A percentile compares a stretch with the other conserved stretches of the same genome.
Conservation (phyloP, 2,797 vertebrate genomes). For the Acanthiza pusilla region DNA sequence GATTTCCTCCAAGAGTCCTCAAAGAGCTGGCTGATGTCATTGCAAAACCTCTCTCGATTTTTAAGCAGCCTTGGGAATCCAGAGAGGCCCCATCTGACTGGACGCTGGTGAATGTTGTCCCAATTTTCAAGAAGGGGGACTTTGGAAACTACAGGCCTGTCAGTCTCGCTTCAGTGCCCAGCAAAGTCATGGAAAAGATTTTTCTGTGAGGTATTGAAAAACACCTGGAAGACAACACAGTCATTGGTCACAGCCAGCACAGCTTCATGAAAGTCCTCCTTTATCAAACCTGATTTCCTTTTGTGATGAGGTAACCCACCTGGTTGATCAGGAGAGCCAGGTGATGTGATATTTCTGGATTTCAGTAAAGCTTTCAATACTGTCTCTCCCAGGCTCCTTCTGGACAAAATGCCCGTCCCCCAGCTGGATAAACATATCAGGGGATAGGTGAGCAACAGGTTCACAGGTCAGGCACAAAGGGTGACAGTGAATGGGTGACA, state of each 20-base stretch:
- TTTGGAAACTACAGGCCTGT: neutral
- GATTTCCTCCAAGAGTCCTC: neutral
- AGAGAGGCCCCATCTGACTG: neutral
- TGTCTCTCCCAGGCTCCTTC: neutral
- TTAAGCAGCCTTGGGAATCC: neutral
- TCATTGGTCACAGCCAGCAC: accelerated
- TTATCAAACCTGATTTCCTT: neutral
- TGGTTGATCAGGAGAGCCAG: neutral
- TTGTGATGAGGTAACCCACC: neutral
- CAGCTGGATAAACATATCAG: neutral
- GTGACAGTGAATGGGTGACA: neutral
- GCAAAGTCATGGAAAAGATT: neutral
- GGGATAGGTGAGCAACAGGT: neutral
- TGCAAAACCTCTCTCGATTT: neutral
- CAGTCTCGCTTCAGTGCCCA: neutral
- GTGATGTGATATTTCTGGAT: neutral
- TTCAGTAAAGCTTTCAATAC: neutral
- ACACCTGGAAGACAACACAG: neutral
- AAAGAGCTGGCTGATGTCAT: neutral
- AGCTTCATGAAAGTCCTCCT: neutral
- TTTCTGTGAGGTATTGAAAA: neutral
- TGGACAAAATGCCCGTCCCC: neutral
- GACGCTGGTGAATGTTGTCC: neutral
- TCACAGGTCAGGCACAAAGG: neutral
- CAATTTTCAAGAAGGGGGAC: neutral